These are phyloP conservation scores for Passer montanus DNA, from an alignment of 2,113 vertebrate species.

Conservation along the genomic window DNA sequence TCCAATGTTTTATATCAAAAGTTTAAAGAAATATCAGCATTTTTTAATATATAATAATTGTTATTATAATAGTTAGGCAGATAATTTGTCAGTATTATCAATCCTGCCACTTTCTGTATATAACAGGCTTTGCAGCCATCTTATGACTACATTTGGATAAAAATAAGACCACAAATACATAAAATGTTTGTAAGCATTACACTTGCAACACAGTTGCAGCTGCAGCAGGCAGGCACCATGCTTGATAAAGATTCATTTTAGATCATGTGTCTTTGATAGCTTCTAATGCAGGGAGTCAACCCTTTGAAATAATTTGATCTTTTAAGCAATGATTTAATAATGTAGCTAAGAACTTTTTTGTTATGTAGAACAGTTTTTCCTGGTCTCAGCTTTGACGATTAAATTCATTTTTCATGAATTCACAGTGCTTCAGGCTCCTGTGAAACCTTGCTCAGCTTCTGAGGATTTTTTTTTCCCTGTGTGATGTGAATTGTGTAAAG, in stretches of 20 bases:
- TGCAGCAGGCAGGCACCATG: not conserved
- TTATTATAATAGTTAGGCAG: not conserved
- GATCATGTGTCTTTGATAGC: conserved; percentile 62
- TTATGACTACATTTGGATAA: not conserved
- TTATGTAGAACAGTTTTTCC: conserved; percentile 64
- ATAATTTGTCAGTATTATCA: not conserved
- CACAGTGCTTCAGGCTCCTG: conserved; percentile 43
- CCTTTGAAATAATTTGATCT: conserved; percentile 64
- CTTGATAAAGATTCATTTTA: not conserved
- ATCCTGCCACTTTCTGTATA: not conserved
- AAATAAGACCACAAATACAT: not conserved
- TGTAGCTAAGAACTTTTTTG: conserved; percentile 61
- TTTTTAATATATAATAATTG: not conserved
- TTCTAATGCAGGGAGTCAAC: not conserved
- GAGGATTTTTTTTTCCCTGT: not conserved
- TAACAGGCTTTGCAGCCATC: not conserved
- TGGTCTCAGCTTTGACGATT: conserved; percentile 53
- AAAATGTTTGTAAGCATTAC: not conserved
- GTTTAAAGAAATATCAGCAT: not conserved
- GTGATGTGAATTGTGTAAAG: conserved; percentile 38
- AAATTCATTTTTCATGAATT: conserved; percentile 74
- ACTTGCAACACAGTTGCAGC: not conserved
- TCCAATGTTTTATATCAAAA: not conserved
- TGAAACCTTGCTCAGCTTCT: conserved; percentile 44
- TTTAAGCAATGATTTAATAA: conserved; percentile 66